Evolutionary conservation across 2,113 vertebrate genomes (phyloP), one percentile per base, ranked within the genome.

Genomic region (Chloroceryle aenea): DNA sequence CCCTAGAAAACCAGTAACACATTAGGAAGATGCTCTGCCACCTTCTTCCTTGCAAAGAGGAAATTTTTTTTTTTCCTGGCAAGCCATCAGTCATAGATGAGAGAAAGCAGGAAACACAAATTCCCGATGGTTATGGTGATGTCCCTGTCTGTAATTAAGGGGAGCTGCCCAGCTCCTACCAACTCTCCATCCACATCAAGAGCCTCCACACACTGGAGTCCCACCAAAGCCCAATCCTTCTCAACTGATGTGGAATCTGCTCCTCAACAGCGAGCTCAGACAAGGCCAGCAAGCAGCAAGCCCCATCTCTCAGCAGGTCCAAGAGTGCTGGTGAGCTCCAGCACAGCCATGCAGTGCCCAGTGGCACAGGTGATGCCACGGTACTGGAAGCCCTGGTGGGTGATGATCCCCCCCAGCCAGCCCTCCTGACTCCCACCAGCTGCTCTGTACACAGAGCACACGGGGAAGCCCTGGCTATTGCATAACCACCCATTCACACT

Each of bases 321-420:
- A 36, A 29, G 32, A 25, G 52, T 61, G 22, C 17, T 58, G 26
- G 29, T 0, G 0, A 75, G 66, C 61, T 56, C 79, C 7, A 3
- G 36, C 19, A 5, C 16, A 6, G 61, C 21, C 62, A 8, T 3
- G 0, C 0, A 0, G 55, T 4, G 29, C 16, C 61, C 0, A 0
- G 61, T 4, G 26, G 15, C 61, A 23, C 3, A 1, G 81, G 12
- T 2, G 0, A 9, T n/a, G 61, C 38, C 80, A 29, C 12, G 5
- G 50, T 67, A 50, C 86, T 18, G 68, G 1, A 2, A 52, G 52
- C 3, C 0, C 21, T 7, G 23, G n/a, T 21, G 73, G 66, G 59
- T 36, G 38, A 47, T 1, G 12, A 83, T 62, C 58, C 61, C 36
- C 64, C 36, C 17, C 7, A 5, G 32, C 21, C 27, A 5, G 30